Evolutionary conservation across 2,888 invertebrate species (phyloP).

Genomic region (Xestia rhomboidea): DNA sequence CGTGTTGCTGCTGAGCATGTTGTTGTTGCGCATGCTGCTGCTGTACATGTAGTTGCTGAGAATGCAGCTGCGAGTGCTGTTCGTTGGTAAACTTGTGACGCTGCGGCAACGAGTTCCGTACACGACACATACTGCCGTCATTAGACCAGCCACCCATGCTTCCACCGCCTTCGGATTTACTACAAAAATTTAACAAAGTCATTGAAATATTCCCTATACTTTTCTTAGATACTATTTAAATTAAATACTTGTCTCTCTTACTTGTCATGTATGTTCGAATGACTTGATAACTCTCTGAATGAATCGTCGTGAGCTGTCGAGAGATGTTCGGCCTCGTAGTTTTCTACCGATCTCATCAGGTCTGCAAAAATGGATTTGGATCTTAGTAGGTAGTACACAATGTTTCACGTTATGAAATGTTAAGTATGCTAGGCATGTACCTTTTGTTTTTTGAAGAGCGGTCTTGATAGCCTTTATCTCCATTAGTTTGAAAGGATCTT

Average conservation of each 20-base stretch:
- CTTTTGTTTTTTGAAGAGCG: slow-evolving; percentile 88
- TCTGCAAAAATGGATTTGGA: slow-evolving; percentile 72
- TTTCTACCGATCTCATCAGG: slow-evolving; percentile 88
- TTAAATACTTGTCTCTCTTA: slow-evolving; percentile 58
- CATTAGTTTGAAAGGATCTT: slow-evolving; percentile 88
- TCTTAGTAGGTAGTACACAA: neutral
- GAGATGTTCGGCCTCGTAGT: slow-evolving; percentile 83
- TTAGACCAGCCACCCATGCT: slow-evolving; percentile 87
- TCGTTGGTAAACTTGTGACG: slow-evolving; percentile 88
- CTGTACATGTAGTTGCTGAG: slow-evolving; percentile 73
- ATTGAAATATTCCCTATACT: neutral
- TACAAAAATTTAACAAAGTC: slow-evolving; percentile 55
- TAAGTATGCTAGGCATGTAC: slow-evolving; percentile 59
- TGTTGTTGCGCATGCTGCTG: slow-evolving; percentile 54
- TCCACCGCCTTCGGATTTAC: slow-evolving; percentile 87
- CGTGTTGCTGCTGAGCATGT: slow-evolving; percentile 46
- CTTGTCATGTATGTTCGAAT: slow-evolving; percentile 88
- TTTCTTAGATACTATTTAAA: neutral
- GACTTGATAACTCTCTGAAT: slow-evolving; percentile 80
- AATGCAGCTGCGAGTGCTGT: slow-evolving; percentile 81
- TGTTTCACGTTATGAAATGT: neutral
- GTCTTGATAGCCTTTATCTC: slow-evolving; percentile 89
- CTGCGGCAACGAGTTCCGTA: slow-evolving; percentile 85
- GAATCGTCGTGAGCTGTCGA: slow-evolving; percentile 81
- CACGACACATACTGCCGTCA: slow-evolving; percentile 87